phyloP scores from a whole-genome alignment of 1,140 invertebrate species.

The Calosoma granatense region DNA sequence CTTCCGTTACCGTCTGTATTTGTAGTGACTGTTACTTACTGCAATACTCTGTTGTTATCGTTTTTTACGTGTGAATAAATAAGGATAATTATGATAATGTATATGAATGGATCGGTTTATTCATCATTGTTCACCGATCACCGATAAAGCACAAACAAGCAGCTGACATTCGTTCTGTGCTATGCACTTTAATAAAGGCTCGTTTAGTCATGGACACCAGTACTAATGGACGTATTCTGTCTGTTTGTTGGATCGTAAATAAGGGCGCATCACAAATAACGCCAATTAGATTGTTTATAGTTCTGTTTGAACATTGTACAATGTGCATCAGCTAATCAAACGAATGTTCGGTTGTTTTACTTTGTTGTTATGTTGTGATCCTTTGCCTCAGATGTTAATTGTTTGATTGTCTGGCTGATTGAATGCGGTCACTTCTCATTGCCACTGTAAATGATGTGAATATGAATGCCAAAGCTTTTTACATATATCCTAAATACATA shows the following conservation, averaged over 20 bases:
- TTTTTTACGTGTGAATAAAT: too few relatives aligned
- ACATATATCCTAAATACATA: not conserved
- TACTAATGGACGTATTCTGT: not conserved
- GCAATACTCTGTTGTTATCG: too few relatives aligned
- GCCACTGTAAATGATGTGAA: conserved; percentile 1
- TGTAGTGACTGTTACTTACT: too few relatives aligned
- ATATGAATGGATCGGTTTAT: too few relatives aligned
- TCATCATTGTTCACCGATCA: too few relatives aligned
- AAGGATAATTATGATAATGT: too few relatives aligned
- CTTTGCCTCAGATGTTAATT: not conserved
- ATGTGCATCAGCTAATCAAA: too few relatives aligned
- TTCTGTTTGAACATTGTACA: too few relatives aligned
- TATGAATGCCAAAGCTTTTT: not conserved
- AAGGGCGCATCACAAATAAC: not conserved
- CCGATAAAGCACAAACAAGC: not conserved
- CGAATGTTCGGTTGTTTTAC: too few relatives aligned
- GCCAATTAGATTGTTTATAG: not conserved
- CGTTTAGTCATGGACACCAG: too few relatives aligned
- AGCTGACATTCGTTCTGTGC: not conserved
- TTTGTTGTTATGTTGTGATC: not conserved
- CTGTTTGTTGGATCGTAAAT: not conserved
- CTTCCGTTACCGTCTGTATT: too few relatives aligned
- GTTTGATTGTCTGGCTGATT: not conserved
- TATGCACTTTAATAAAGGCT: too few relatives aligned
- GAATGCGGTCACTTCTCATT: not conserved